Evolutionary conservation across 2,888 invertebrate genomes (phyloP), one percentile per base, ranked within the genome.

Genomic region (Callyntrura guangdongensis): DNA sequence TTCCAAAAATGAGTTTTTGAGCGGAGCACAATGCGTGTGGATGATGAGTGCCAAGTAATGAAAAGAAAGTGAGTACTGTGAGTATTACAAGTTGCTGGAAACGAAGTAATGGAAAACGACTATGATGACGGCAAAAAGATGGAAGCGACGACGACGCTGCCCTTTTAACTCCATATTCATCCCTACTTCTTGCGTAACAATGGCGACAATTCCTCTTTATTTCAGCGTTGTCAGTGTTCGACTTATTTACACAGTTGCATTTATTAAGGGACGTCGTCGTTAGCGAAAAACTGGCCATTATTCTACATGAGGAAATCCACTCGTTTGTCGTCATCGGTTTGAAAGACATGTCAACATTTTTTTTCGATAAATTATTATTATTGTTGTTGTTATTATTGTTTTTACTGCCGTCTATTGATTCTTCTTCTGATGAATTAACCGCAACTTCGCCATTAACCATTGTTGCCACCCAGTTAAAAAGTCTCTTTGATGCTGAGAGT

Each of bases 1-100:
- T 85, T 14, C 77, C 77, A 47, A 59, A 82, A 45, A 81, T 17
- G 36, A 77, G 67, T 56, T 90, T 90, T 90, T 90, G 90, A 90
- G 90, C 90, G 49, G 72, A 86, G 56, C 86, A 86, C 25, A 77
- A 11, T 25, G n/a, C n/a, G n/a, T n/a, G n/a, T n/a, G n/a, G n/a
- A n/a, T n/a, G n/a, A n/a, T 67, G 9, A 25, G 67, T 49, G 25
- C 36, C 11, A 17, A 72, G 47, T 47, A 72, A 14, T 49, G 53
- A 22, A 56, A 79, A 4, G 9, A 79, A 27, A 2, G 47, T 72
- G 72, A 72, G 47, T 47, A 25, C 6, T 1, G 20, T 79, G 53
- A 79, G 56, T 79, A 53, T 25, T 53, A 79, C 8, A 22, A 79
- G 9, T 49, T 74, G 74, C 14, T 20, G 20, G 9, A 49, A 1